phyloP scores from a whole-genome alignment of 1,140 invertebrate species.

The Cataglyphis hispanica region DNA sequence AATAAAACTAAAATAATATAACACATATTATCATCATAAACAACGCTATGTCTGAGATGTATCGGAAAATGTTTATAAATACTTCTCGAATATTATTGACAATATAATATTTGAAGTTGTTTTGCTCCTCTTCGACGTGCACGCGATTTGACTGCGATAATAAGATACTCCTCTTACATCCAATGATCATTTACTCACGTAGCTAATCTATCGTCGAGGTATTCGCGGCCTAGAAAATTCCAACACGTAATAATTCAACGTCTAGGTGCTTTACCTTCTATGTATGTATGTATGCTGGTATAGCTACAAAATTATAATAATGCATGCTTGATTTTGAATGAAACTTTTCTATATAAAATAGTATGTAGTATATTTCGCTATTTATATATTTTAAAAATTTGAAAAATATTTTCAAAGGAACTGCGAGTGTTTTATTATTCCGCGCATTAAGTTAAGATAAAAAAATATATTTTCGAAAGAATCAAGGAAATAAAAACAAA shows the following conservation, averaged over 20 bases:
- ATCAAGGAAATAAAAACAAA: not conserved
- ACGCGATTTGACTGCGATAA: too few relatives aligned
- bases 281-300: not conserved
- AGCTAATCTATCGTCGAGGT: constrained; percentile 30
- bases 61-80: too few relatives aligned
- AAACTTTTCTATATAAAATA: not conserved
- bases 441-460: not conserved
- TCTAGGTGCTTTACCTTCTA: constrained; percentile 29
- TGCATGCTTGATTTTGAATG: not conserved
- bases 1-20: not conserved
- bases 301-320: not conserved
- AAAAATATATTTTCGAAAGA: constrained; percentile 3
- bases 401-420: not conserved
- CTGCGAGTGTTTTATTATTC: not conserved
- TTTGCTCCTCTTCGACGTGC: too few relatives aligned
- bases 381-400: not conserved
- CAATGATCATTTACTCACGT: constrained; percentile 24
- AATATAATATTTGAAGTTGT: too few relatives aligned
- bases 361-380: not conserved
- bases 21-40: too few relatives aligned
- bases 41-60: too few relatives aligned
- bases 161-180: not conserved
- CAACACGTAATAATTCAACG: constrained; percentile 26
- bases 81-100: too few relatives aligned
- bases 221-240: constrained; percentile 38